Percentiles rank a stretch among this genome's conserved stretches.
These are phyloP conservation scores for Sinocyclocheilus rhinocerous DNA, from an alignment of 2,113 vertebrate species.

Conservation along the genomic window DNA sequence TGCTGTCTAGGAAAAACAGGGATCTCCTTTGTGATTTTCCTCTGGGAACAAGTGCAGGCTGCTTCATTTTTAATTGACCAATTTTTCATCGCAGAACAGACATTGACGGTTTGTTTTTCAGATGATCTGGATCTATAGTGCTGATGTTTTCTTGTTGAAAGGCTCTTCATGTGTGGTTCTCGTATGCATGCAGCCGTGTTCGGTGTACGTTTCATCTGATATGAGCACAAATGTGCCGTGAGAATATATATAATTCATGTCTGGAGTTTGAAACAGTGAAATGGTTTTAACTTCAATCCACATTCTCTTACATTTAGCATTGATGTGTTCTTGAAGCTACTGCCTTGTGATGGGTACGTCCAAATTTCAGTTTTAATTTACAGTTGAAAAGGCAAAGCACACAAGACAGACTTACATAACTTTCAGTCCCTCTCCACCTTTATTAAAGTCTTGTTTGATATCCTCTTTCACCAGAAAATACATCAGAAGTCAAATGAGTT, in stretches of 20 bases:
- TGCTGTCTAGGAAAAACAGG: neutral
- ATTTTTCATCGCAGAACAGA: neutral
- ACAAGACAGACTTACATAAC: neutral
- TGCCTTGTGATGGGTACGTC: neutral
- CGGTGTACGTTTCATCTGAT: neutral
- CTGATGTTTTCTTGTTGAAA: neutral
- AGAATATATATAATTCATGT: neutral
- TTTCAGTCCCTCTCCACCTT: neutral
- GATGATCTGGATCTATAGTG: neutral
- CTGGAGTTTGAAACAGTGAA: conserved; percentile 10
- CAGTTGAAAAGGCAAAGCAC: neutral
- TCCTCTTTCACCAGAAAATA: neutral
- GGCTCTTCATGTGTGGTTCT: neutral
- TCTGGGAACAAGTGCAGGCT: neutral
- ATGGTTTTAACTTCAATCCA: conserved; percentile 16
- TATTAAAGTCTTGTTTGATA: neutral
- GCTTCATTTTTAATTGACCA: conserved; percentile 1
- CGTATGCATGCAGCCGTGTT: neutral
- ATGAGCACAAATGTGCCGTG: neutral
- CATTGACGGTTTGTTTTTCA: neutral
- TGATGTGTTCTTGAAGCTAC: neutral
- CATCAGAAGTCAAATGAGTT: neutral
- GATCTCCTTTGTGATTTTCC: neutral
- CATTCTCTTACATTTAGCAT: neutral
- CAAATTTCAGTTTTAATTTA: neutral